A percentile compares a stretch with the other conserved stretches of the same genome.
phyloP scores from a whole-genome alignment of 2,888 invertebrate species.

The Drosophila paramelanica region DNA sequence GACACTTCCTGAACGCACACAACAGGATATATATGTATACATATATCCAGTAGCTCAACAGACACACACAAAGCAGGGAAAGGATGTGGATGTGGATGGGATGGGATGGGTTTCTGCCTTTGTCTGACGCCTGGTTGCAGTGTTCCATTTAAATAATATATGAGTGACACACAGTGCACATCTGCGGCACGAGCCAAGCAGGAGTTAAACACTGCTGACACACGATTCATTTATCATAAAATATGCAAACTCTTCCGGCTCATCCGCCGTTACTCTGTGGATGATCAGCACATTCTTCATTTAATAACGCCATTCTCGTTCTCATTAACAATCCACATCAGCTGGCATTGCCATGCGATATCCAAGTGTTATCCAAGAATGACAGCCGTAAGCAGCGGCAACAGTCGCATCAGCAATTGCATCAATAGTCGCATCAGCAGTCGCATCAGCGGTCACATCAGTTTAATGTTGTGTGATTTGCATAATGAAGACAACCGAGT shows the following conservation, averaged over 20 bases:
- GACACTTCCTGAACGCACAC: constrained; percentile 52
- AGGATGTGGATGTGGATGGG: not conserved
- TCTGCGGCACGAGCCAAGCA: constrained; percentile 30
- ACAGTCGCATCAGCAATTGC: constrained; percentile 5
- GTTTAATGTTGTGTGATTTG: constrained; percentile 49
- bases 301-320: constrained; percentile 67
- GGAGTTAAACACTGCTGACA: constrained; percentile 77
- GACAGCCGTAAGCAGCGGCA: constrained; percentile 6
- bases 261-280: not conserved
- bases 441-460: constrained; percentile 4
- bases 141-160: constrained; percentile 71
- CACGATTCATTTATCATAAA: constrained; percentile 79
- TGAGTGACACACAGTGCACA: constrained; percentile 25
- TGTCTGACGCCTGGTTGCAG: constrained; percentile 55
- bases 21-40: not conserved
- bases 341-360: constrained; percentile 33
- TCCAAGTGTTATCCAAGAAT: constrained; percentile 5
- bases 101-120: constrained; percentile 4
- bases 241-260: constrained; percentile 58
- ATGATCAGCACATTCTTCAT: constrained; percentile 61
- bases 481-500: constrained; percentile 48
- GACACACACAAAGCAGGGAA: constrained; percentile 16
- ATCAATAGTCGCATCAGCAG: constrained; percentile 1
- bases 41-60: constrained; percentile 37
- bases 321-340: constrained; percentile 43